These are phyloP conservation scores for Lucinisca nassula DNA, from an alignment of 2,888 invertebrate genomes.

Conservation along the genomic window DNA sequence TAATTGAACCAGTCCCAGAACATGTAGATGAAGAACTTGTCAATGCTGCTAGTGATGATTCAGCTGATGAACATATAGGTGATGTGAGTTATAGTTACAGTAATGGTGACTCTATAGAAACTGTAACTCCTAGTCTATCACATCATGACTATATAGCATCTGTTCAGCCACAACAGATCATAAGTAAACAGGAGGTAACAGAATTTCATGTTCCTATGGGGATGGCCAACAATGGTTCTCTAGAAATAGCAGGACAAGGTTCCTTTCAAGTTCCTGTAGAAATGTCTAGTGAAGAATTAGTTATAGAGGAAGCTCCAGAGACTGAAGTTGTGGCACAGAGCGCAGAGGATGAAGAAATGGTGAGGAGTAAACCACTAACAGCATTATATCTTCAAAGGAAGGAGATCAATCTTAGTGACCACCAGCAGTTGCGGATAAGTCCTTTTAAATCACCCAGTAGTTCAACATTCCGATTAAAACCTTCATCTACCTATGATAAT, in stretches of 20 bases:
- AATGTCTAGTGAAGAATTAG: slow-evolving; percentile 33
- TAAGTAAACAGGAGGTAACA: slow-evolving; percentile 15
- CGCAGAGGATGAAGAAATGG: slow-evolving; percentile 63
- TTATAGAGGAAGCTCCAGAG: slow-evolving; percentile 65
- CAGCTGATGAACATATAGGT: not conserved
- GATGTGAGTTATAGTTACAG: not conserved
- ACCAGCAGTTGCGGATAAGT: slow-evolving; percentile 23
- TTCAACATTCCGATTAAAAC: slow-evolving; percentile 54
- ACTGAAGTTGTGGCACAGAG: slow-evolving; percentile 61
- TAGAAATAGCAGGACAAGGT: not conserved
- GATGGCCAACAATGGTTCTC: not conserved
- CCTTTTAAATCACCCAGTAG: slow-evolving; percentile 67
- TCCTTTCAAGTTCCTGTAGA: not conserved
- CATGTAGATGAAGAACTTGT: slow-evolving; percentile 13
- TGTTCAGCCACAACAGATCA: slow-evolving; percentile 36
- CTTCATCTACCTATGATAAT: slow-evolving; percentile 43
- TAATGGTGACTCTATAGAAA: slow-evolving; percentile 1
- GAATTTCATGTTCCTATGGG: not conserved
- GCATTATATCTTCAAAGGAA: slow-evolving; percentile 67
- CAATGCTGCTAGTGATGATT: slow-evolving; percentile 32
- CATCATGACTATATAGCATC: slow-evolving; percentile 63
- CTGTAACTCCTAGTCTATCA: slow-evolving; percentile 58
- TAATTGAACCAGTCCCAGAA: not conserved
- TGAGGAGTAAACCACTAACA: slow-evolving; percentile 67
- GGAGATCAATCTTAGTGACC: slow-evolving; percentile 33